Conservation (phyloP, 2,888 invertebrate genomes). For the Romanomermis culicivorax region DNA sequence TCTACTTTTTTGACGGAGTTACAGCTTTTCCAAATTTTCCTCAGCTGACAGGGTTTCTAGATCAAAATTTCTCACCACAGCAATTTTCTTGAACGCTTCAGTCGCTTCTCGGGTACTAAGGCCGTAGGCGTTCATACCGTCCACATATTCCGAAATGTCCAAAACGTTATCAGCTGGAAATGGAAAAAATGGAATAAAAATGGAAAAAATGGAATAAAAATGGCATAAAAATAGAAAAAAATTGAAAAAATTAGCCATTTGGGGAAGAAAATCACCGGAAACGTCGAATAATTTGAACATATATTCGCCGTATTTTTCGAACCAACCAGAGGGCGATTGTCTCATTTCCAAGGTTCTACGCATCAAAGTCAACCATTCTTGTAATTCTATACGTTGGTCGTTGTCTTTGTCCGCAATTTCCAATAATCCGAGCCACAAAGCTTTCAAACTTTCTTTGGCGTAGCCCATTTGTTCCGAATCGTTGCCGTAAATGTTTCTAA, state of each 20-base stretch:
- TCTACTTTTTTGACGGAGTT: no score
- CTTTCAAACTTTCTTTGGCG: conserved; percentile 20
- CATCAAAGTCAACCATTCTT: conserved; percentile 7
- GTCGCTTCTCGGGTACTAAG: conserved; percentile 15
- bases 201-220: no score
- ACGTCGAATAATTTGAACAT: conserved; percentile 29
- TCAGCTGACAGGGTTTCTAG: background rate
- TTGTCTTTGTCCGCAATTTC: conserved; percentile 18
- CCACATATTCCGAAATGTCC: conserved; percentile 24
- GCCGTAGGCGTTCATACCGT: conserved; percentile 25
- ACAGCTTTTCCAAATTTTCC: no score
- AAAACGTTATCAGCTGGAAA: conserved; percentile 21
- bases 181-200: background rate
- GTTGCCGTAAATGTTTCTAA: conserved; percentile 25
- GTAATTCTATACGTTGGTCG: conserved; percentile 14
- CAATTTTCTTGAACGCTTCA: conserved; percentile 18
- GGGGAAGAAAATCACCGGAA: conserved; percentile 18
- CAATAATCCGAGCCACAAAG: conserved; percentile 22
- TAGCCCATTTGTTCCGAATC: conserved; percentile 22
- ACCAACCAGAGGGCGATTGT: conserved; percentile 23
- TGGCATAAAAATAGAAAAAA: no score
- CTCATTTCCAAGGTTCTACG: conserved; percentile 9
- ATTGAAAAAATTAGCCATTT: background rate
- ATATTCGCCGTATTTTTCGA: conserved; percentile 22
- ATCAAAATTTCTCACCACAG: conserved; percentile 5